Conservation (phyloP, 2,888 invertebrate species). For the Parnassius orleans region DNA sequence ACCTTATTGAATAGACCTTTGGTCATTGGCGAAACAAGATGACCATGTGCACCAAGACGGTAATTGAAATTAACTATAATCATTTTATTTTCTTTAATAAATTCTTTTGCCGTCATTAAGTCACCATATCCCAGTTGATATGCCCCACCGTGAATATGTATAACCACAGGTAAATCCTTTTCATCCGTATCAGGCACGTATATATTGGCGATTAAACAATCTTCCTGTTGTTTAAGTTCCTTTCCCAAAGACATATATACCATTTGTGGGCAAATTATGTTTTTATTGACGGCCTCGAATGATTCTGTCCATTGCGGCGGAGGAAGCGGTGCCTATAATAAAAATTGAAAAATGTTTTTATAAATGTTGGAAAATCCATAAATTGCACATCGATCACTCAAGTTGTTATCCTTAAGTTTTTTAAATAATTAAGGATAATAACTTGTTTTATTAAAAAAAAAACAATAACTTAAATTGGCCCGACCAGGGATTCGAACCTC, state of each 20-base stretch:
- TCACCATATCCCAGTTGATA: slow-evolving; percentile 54
- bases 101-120: slow-evolving; percentile 31
- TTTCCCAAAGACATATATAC: neutral
- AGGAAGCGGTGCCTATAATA: slow-evolving; percentile 15
- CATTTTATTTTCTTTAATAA: slow-evolving; percentile 42
- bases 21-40: too few species aligned
- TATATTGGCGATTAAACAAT: slow-evolving; percentile 35
- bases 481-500: too few species aligned
- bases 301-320: slow-evolving; percentile 42
- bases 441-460: too few species aligned
- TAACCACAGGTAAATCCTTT: too few species aligned
- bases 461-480: too few species aligned
- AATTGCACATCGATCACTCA: too few species aligned
- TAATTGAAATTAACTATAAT: slow-evolving; percentile 39
- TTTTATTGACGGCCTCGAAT: slow-evolving; percentile 40
- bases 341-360: neutral
- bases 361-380: too few species aligned
- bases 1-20: too few species aligned
- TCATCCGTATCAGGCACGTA: too few species aligned
- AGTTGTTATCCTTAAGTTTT: too few species aligned
- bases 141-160: slow-evolving; percentile 53
- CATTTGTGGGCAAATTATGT: slow-evolving; percentile 43
- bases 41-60: too few species aligned
- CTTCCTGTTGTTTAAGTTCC: slow-evolving; percentile 28
- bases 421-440: too few species aligned